These are phyloP conservation scores for Pseudocheirus occidentalis DNA, from an alignment of 2,797 vertebrate species.

Conservation along the genomic window DNA sequence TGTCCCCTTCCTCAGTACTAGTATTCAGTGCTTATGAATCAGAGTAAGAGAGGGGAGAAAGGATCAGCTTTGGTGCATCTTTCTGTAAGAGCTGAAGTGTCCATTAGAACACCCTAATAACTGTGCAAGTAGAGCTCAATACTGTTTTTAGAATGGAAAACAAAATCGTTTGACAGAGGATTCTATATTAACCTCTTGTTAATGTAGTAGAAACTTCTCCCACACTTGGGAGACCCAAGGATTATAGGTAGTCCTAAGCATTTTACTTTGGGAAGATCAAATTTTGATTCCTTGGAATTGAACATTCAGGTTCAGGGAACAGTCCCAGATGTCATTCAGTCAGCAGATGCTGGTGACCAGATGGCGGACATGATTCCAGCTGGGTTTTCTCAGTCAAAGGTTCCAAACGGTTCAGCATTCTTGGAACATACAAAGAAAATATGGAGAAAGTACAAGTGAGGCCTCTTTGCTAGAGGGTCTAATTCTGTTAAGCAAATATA, in stretches of 20 bases:
- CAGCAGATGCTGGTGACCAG: neutral
- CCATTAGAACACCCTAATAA: neutral
- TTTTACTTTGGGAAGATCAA: neutral
- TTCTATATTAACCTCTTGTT: neutral
- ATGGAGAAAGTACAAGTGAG: too few species aligned
- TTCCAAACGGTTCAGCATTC: too few species aligned
- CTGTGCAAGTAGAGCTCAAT: neutral
- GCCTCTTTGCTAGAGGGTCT: too few species aligned
- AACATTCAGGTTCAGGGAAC: neutral
- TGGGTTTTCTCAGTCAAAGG: neutral
- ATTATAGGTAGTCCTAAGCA: neutral
- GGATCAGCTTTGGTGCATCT: too few species aligned
- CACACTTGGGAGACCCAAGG: neutral
- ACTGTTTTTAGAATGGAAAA: neutral
- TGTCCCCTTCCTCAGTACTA: neutral
- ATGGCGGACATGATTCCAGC: neutral
- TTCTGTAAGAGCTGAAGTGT: neutral
- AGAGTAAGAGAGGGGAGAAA: neutral
- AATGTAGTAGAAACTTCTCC: neutral
- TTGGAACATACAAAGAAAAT: too few species aligned
- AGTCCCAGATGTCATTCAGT: neutral
- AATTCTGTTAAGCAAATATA: too few species aligned
- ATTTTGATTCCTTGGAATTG: neutral
- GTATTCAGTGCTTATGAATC: neutral
- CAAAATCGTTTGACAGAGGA: neutral